Evolutionary conservation across 2,113 vertebrate species (phyloP), one percentile per base, ranked within the genome.

Genomic region (Solea solea): DNA sequence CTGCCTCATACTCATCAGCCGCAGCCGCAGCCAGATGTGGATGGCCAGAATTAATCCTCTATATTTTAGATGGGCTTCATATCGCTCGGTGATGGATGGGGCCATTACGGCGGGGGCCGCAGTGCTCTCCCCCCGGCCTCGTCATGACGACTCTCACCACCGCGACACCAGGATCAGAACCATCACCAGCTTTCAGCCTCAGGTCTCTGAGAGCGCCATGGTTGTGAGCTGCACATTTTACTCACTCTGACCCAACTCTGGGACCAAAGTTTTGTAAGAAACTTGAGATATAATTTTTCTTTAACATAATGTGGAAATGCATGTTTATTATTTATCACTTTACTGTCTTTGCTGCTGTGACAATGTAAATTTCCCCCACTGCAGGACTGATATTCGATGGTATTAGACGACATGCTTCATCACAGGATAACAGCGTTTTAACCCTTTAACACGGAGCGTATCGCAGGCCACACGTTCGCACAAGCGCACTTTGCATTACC

Each of bases 31-130:
- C 79, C 85, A 89, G 86, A 87, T 88, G 85, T 80, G 78, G 69
- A 84, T 53, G 72, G 62, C 62, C 54, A 39, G 76, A 76, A 81
- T 88, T 74, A 87, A 81, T 87, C 77, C 69, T 57, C 71, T 53
- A 39, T 76, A 81, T 81, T 90, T 89, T 87, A 21, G 83, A 91
- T 81, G 85, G 82, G 72, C 80, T 72, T 89, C 78, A 25, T 83
- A 78, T 81, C 59, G 12, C 56, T 42, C 21, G 64, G 62, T 87
- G 86, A 92, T 82, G 28, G 57, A 89, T 87, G 83, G 40, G 70
- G 76, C 85, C 41, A 81, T 89, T 87, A 83, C 48, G 48, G 78
- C 41, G 50, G 60, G 78, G 60, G 78, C 63, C n/a, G 70, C 68
- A 73, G 62, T 28, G 78, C 72, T 82, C 79, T 74, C 82, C 6